phyloP scores from a whole-genome alignment of 2,888 invertebrate genomes.

The Vanessa cardui region DNA sequence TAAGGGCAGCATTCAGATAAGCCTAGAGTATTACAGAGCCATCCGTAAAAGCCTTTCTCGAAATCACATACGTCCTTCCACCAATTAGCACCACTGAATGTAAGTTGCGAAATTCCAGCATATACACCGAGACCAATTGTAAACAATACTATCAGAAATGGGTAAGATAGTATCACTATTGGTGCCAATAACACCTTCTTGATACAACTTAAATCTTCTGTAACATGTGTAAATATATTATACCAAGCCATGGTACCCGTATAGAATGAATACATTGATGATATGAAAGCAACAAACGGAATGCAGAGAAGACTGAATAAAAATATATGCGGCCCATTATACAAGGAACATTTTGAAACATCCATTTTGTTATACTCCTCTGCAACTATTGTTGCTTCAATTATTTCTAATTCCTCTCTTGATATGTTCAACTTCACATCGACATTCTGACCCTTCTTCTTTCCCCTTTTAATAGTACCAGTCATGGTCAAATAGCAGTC shows the following conservation, averaged over 20 bases:
- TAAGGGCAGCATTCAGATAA: constrained; percentile 90
- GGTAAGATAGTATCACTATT: constrained; percentile 86
- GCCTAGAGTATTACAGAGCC: constrained; percentile 86
- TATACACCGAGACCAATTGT: constrained; percentile 86
- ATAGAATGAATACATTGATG: constrained; percentile 87
- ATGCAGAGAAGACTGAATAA: constrained; percentile 85
- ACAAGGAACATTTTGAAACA: constrained; percentile 80
- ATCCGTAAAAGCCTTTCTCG: constrained; percentile 91
- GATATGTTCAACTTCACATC: constrained; percentile 89
- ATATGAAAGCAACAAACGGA: constrained; percentile 85
- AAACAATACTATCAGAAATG: constrained; percentile 86
- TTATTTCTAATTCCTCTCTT: constrained; percentile 86
- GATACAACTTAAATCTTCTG: constrained; percentile 85
- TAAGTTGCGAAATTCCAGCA: constrained; percentile 86
- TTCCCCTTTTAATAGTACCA: constrained; percentile 88
- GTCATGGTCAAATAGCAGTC: constrained; percentile 87
- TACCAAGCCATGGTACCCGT: constrained; percentile 90
- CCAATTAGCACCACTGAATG: constrained; percentile 87
- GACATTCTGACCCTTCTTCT: constrained; percentile 87
- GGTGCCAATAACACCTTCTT: constrained; percentile 86
- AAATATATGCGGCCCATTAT: constrained; percentile 86
- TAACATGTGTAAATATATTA: constrained; percentile 87
- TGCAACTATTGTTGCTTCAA: constrained; percentile 85
- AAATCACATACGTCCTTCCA: constrained; percentile 87
- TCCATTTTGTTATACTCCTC: constrained; percentile 82